phyloP scores from a whole-genome alignment of 2,113 vertebrate genomes.

The Ammodytes dubius region DNA sequence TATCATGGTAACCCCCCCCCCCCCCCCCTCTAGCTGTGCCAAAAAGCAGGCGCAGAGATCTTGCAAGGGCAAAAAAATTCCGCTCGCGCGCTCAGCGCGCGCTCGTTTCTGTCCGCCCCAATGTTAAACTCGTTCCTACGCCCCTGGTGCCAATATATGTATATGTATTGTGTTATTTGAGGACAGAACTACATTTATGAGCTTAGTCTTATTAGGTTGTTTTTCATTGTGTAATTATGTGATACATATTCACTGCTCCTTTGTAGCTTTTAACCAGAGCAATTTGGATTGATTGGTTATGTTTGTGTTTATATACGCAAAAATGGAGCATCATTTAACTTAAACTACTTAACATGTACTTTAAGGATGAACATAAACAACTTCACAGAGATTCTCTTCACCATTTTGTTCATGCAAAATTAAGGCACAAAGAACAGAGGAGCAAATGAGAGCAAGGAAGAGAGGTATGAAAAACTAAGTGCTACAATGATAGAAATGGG shows the following conservation, averaged over 20 bases:
- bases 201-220: too few species aligned
- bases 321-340: not conserved
- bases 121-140: too few species aligned
- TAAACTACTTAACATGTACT: not conserved
- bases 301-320: not conserved
- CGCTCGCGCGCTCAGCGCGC: too few species aligned
- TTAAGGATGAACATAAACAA: not conserved
- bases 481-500: not conserved
- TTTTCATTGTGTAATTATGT: not conserved
- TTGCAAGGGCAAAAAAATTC: too few species aligned
- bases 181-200: not conserved
- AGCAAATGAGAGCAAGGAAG: not conserved
- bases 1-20: too few species aligned
- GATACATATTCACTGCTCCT: not conserved
- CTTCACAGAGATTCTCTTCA: not conserved
- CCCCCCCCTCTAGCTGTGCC: too few species aligned
- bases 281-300: not conserved
- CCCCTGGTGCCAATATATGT: not conserved
- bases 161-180: not conserved
- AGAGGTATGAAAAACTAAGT: not conserved
- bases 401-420: conserved; percentile 13
- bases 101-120: too few species aligned
- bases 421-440: not conserved
- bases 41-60: too few species aligned
- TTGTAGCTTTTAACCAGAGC: not conserved